Evolutionary conservation across 2,113 vertebrate species (phyloP).

Genomic region (Caracal caracal): DNA sequence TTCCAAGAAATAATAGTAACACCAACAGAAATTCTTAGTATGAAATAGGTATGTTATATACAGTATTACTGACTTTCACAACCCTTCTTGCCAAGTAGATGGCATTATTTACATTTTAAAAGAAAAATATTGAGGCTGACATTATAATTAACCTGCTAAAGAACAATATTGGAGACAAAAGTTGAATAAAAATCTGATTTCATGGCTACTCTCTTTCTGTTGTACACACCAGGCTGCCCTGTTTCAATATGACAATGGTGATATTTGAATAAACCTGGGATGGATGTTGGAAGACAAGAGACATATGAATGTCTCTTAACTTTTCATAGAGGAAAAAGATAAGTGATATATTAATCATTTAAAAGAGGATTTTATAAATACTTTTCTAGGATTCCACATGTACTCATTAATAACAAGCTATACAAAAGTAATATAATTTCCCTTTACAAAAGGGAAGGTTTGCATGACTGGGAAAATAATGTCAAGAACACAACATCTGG

Average conservation of each 20-base stretch:
- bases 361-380: conserved; percentile 22
- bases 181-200: neutral
- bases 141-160: neutral
- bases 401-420: neutral
- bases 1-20: neutral
- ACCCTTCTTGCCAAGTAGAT: neutral
- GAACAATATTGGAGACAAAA: neutral
- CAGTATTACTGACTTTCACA: neutral
- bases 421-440: neutral
- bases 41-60: neutral
- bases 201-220: neutral
- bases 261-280: neutral
- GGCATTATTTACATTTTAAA: neutral
- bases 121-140: neutral
- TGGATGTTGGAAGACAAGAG: neutral
- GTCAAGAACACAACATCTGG: neutral
- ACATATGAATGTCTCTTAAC: neutral
- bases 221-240: neutral
- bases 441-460: neutral
- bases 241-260: neutral
- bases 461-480: neutral
- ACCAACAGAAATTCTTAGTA: neutral
- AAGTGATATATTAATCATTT: neutral
- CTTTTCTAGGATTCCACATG: neutral
- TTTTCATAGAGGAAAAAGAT: neutral